Evolutionary conservation across 1,140 invertebrate genomes (phyloP).

Genomic region (Hyphantria cunea): DNA sequence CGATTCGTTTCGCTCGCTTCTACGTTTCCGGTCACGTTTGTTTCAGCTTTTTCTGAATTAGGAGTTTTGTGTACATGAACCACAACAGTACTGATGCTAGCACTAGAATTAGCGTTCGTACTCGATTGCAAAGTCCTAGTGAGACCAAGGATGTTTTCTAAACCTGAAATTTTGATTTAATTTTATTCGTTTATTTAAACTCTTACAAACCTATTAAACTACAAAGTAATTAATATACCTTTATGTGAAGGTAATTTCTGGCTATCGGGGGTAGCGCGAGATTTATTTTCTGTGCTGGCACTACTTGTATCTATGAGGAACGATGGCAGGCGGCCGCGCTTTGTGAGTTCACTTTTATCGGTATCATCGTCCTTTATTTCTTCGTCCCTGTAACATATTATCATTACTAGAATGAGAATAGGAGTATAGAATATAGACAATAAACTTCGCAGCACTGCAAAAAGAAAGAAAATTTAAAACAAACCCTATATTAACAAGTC

Average conservation of each 20-base stretch:
- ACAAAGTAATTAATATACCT: conserved; percentile 28
- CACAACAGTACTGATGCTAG: conserved; percentile 8
- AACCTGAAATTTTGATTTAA: conserved; percentile 1
- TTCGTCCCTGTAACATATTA: conserved; percentile 38
- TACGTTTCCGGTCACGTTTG: not conserved
- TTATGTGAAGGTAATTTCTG: conserved; percentile 37
- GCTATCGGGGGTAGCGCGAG: conserved; percentile 43
- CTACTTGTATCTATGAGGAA: conserved; percentile 50
- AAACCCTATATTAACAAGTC: too few species aligned
- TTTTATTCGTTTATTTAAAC: not conserved
- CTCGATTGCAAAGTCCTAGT: not conserved
- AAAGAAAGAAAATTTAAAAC: too few species aligned
- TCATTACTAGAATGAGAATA: not conserved
- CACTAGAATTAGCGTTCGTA: conserved; percentile 1
- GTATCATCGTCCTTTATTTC: conserved; percentile 36
- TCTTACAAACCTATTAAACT: not conserved
- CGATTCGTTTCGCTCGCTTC: conserved; percentile 10
- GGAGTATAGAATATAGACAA: too few species aligned
- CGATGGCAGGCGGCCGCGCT: conserved; percentile 38
- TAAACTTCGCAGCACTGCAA: too few species aligned
- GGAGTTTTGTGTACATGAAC: conserved; percentile 12
- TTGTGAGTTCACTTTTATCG: conserved; percentile 35
- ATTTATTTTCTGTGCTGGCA: conserved; percentile 48
- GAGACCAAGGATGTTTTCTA: not conserved
- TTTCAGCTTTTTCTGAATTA: conserved; percentile 12